Evolutionary conservation across 2,113 vertebrate species (phyloP).

Genomic region (Delphinus delphis): DNA sequence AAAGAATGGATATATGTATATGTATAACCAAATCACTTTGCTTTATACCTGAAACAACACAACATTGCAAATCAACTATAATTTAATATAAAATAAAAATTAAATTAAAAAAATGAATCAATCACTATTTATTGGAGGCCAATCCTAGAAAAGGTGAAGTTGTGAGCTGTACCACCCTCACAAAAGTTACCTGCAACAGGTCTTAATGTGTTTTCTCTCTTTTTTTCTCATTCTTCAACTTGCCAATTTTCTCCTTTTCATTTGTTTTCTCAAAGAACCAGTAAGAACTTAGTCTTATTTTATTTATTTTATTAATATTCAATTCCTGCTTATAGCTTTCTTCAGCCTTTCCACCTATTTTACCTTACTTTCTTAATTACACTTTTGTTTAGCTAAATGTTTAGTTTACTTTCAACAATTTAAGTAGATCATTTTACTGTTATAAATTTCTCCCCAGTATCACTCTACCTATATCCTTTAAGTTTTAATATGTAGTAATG

Average conservation of each 20-base stretch:
- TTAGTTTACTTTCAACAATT: background rate
- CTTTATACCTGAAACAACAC: no score
- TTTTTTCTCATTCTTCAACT: background rate
- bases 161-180: background rate
- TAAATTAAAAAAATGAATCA: background rate
- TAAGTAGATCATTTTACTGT: background rate
- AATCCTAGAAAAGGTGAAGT: background rate
- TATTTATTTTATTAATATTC: background rate
- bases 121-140: background rate
- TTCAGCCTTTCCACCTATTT: background rate
- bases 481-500: background rate
- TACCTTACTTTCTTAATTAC: background rate
- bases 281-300: background rate
- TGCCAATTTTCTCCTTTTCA: background rate
- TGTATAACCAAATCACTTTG: no score
- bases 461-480: background rate
- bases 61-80: no score
- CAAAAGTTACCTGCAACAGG: background rate
- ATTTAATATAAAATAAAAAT: no score
- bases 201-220: background rate
- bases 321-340: background rate
- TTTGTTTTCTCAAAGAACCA: background rate
- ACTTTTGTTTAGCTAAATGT: background rate
- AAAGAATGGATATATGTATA: no score
- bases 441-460: background rate